Base-by-base conservation (phyloP, 2,113 vertebrate genomes). In the Neolamprologus ventralis region DNA sequence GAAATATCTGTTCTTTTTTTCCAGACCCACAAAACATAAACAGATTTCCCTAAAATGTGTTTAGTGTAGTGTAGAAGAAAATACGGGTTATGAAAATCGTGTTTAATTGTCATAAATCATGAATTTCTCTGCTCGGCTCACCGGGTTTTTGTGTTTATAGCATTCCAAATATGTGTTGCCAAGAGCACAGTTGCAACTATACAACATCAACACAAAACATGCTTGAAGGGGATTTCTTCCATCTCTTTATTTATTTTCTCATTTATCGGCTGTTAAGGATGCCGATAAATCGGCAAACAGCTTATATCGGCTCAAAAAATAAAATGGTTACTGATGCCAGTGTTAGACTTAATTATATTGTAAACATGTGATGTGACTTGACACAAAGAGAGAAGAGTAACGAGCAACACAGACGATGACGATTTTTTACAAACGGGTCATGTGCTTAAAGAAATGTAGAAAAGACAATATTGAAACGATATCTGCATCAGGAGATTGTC, bases 381-480 rank as follows among this genome's bases (percentile, higher is more conserved):
- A 13, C 10, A 5, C 33, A 65, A 65, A 65, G 31, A 5, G 58
- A 35, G 17, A 37, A 37, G 63, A 68, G 33, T 40, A n/a, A 68
- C 7, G 1, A 21, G 33, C 19, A 37, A 68, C 11, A 68, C 33
- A 68, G 33, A 40, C 7, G 4, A 65, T 35, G 60, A 35, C 1
- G 1, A 12, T 1, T 35, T 7, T 65, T 35, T 35, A 65, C 33
- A 65, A 65, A 65, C 1, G 3, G 31, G 17, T n/a, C 58, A 7
- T 19, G 28, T 63, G 28, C 3, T 33, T 37, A 35, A 7, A 65
- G 17, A 37, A 65, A 65, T 7, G 4, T 35, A 65, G 17, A 65
- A 7, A 35, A n/a, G 33, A 65, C 10, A 13, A 2, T 65, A 37
- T 21, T 65, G 2, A 0, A 63, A 33, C 2, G 1, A 7, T 65